These are phyloP conservation scores for Anomalospiza imberbis DNA, from an alignment of 2,797 vertebrate species.

Conservation along the genomic window DNA sequence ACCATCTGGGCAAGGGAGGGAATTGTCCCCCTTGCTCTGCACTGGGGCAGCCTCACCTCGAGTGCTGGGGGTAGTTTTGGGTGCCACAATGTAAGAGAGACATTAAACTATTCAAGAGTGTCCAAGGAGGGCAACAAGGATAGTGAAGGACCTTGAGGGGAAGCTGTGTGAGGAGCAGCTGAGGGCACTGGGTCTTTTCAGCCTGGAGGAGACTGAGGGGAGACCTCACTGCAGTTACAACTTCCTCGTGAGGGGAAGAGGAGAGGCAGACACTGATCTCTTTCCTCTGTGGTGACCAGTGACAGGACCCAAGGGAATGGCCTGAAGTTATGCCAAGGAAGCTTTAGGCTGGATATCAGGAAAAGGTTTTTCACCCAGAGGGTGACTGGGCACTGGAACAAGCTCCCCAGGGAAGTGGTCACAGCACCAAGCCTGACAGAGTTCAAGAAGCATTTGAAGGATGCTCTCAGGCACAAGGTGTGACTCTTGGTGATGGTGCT, in stretches of 20 bases:
- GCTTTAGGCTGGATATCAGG: too few species aligned
- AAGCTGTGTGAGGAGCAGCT: accelerated
- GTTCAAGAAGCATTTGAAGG: too few species aligned
- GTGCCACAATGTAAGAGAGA: accelerated
- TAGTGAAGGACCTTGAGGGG: not conserved
- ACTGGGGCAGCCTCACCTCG: accelerated
- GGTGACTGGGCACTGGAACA: too few species aligned
- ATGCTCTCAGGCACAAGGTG: too few species aligned
- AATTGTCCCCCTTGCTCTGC: not conserved
- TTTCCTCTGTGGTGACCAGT: too few species aligned
- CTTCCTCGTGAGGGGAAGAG: accelerated
- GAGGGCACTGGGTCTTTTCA: not conserved
- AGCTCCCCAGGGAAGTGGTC: too few species aligned
- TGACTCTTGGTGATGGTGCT: too few species aligned
- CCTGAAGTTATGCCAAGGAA: too few species aligned
- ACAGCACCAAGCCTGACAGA: too few species aligned
- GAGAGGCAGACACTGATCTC: not conserved
- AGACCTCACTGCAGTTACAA: not conserved
- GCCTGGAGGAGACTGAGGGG: not conserved
- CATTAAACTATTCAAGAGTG: not conserved
- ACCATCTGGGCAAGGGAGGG: accelerated
- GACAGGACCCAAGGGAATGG: too few species aligned
- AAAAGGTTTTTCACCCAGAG: too few species aligned
- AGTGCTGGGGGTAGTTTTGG: not conserved
- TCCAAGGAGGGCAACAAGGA: accelerated